These are phyloP conservation scores for Acanthurus leucopareius DNA, from an alignment of 2,797 vertebrate genomes.

Conservation along the genomic window DNA sequence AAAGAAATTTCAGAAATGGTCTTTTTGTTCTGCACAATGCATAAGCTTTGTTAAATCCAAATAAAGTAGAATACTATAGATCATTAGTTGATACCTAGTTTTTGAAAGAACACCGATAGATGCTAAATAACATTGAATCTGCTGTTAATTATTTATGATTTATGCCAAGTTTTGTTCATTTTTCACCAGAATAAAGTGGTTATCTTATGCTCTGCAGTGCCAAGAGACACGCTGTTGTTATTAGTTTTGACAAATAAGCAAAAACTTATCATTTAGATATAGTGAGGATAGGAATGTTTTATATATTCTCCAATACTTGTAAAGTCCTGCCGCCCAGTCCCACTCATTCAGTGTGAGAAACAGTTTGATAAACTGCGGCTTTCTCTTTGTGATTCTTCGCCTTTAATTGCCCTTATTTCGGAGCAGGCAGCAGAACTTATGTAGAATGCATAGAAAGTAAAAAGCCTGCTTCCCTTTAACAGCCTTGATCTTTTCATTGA, in stretches of 20 bases:
- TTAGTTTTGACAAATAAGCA: constrained; percentile 24
- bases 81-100: neutral
- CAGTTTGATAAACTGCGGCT: constrained; percentile 43
- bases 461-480: constrained; percentile 66
- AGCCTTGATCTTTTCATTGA: constrained; percentile 81
- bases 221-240: constrained; percentile 14
- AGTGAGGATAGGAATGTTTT: constrained; percentile 14
- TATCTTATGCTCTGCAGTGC: neutral
- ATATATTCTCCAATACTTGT: constrained; percentile 14
- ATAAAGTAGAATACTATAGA: neutral
- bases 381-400: constrained; percentile 15
- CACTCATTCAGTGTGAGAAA: constrained; percentile 27
- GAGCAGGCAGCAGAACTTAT: constrained; percentile 55
- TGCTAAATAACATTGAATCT: constrained; percentile 3
- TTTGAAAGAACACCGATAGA: neutral
- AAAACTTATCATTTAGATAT: constrained; percentile 39
- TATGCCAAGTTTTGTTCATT: constrained; percentile 29
- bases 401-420: constrained; percentile 72
- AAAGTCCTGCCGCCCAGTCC: constrained; percentile 44
- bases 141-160: constrained; percentile 10
- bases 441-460: constrained; percentile 61
- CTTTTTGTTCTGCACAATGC: neutral
- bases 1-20: neutral
- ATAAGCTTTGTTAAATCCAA: neutral
- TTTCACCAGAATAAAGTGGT: constrained; percentile 19